phyloP scores from a whole-genome alignment of 2,797 vertebrate species.

The Champsocephalus esox region DNA sequence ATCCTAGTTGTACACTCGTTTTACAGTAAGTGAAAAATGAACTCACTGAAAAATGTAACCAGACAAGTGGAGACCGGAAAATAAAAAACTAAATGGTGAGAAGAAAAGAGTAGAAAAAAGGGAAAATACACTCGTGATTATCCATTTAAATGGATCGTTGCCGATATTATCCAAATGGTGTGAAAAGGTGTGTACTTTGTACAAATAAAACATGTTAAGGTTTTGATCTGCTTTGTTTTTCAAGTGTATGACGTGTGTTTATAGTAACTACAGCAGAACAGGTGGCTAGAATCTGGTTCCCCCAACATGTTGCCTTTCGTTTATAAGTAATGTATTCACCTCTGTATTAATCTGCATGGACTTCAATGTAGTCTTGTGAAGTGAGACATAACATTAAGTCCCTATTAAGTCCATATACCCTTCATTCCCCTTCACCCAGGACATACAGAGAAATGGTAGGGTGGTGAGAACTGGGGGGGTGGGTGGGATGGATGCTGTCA shows the following conservation, averaged over 20 bases:
- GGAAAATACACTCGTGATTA: too few relatives aligned
- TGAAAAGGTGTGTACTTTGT: constrained; percentile 28
- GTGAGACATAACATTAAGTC: constrained; percentile 61
- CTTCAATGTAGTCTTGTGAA: constrained; percentile 58
- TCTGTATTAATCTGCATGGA: constrained; percentile 50
- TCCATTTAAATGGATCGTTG: background rate
- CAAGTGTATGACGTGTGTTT: background rate
- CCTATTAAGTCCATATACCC: constrained; percentile 43
- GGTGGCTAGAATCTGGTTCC: constrained; percentile 17
- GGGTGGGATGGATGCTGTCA: constrained; percentile 32
- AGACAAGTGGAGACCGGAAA: constrained; percentile 13
- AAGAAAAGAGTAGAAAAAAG: constrained; percentile 14
- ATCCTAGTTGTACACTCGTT: constrained; percentile 28
- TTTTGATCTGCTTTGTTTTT: constrained; percentile 19
- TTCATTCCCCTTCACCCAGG: constrained; percentile 48
- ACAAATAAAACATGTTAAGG: constrained; percentile 35
- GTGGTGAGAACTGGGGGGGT: constrained; percentile 20
- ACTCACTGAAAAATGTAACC: constrained; percentile 9
- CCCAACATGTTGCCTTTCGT: constrained; percentile 16
- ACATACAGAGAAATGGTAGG: constrained; percentile 38
- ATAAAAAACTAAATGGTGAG: constrained; percentile 25
- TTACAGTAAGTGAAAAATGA: constrained; percentile 47
- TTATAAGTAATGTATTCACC: constrained; percentile 55
- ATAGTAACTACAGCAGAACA: constrained; percentile 15
- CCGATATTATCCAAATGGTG: constrained; percentile 6